Evolutionary conservation across 2,113 vertebrate species (phyloP), one percentile per base, ranked within the genome.

Genomic region (Pollachius pollachius): DNA sequence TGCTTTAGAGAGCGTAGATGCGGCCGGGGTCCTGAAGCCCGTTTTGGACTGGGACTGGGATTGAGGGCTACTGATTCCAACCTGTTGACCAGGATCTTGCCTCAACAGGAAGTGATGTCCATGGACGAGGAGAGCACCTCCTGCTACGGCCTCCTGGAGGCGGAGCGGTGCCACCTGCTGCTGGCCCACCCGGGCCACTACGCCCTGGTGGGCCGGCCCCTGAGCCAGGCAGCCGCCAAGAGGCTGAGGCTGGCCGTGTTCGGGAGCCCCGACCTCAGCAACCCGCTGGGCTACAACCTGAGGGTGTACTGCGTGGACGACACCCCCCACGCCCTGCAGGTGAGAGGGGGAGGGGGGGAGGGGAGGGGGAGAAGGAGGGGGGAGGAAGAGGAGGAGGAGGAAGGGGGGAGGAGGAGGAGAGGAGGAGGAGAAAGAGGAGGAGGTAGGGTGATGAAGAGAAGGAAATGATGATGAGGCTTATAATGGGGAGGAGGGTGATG

Each of bases 231-330:
- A 34, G 95, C 95, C 2, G 88, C 93, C 81, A 98, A 98, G 89
- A 92, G 95, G 76, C 94, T 99, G 83, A 95, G 97, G 88, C 93
- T 99, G 69, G 95, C 96, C 0, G 95, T 96, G 78, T 99, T 98
- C 72, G 97, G 97, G 67, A 95, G 95, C 81, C 91, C 94, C 72
- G 96, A 96, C 16, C 8, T 57, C 69, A 89, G 93, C 87, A 95
- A 94, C 81, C 91, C 94, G 67, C 83, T 95, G 89, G 95, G 96
- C 90, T 99, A 98, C 90, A 94, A 92, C 83, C 87, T 99, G 85
- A 93, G 97, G 68, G 96, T 98, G 58, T 98, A 99, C 90, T 99
- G 97, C 69, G 93, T 99, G 87, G 96, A 99, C 80, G 96, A 99
- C 83, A 99, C 96, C 8, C 97, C 97, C 18, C 95, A 95, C 72